phyloP scores from a whole-genome alignment of 2,797 vertebrate genomes.

The Catostomus latipinnis region DNA sequence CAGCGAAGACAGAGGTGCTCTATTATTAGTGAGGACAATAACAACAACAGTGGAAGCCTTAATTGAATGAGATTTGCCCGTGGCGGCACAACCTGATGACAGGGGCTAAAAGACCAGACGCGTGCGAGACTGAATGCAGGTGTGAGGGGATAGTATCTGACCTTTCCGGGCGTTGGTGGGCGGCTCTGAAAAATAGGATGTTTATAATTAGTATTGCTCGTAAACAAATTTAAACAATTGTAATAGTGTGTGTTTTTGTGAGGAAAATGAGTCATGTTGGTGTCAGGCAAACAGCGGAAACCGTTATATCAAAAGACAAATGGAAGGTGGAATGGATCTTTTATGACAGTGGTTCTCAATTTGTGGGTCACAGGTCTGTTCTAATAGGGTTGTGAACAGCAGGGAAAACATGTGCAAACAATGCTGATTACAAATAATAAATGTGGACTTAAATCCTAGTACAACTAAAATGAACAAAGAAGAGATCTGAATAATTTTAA shows the following conservation, averaged over 20 bases:
- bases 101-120: conserved; percentile 44
- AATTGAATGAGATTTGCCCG: conserved; percentile 73
- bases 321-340: conserved; percentile 1
- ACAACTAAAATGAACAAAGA: too few relatives aligned
- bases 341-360: background rate
- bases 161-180: conserved; percentile 5
- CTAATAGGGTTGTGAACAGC: too few relatives aligned
- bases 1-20: conserved; percentile 65
- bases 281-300: background rate
- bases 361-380: too few relatives aligned
- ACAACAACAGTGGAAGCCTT: conserved; percentile 65
- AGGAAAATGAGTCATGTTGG: background rate
- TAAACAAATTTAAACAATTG: conserved; percentile 16
- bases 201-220: conserved; percentile 49
- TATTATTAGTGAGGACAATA: conserved; percentile 74
- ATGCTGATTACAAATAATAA: too few relatives aligned
- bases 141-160: conserved; percentile 25
- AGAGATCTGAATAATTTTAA: too few relatives aligned
- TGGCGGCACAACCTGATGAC: conserved; percentile 50
- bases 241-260: background rate
- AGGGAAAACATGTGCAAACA: too few relatives aligned
- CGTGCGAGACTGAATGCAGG: conserved; percentile 22
- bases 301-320: conserved; percentile 22
- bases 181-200: conserved; percentile 33
- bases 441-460: too few relatives aligned